Evolutionary conservation across 2,888 invertebrate species (phyloP), one percentile per base, ranked within the genome.

Genomic region (Mactromeris polynyma): DNA sequence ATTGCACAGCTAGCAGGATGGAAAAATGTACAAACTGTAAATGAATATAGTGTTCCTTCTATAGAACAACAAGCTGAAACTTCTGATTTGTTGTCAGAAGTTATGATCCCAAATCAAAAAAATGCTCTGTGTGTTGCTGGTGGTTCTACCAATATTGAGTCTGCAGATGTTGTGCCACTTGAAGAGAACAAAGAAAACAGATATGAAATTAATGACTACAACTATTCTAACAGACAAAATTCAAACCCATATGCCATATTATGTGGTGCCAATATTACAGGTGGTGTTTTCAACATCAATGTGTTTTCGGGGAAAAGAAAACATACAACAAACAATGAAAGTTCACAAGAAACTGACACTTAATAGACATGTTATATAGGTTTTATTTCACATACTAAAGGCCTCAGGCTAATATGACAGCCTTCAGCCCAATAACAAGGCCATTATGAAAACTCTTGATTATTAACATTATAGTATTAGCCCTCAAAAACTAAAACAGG

Each of bases 1-100:
- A 81, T 83, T 11, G 83, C 87, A 19, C 54, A 77, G 36, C n/a
- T 87, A 26, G 42, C 73, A 2, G 78, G 58, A 40, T 83, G 87
- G 87, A 83, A 82, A 78, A 82, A 40, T 64, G 38, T 83, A 17
- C 73, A 77, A 38, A 87, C 36, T 42, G 58, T 83, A 38, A 83
- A 58, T 69, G 73, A 69, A 33, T 84, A 84, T 33, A 31, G 31
- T 73, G 38, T 51, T n/a, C 84, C 51, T 42, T 78, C 84, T 33
- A n/a, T 84, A 3, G 38, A 84, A 1, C 38, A 73, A 17, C 54
- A 54, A 54, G 54, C 54, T 54, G 9, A 54, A 54, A 54, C 54
- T 19, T 54, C 19, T 54, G 54, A 54, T 54, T 19, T 54, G 9
- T 54, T 54, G 19, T 6, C 54, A 54, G 54, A 54, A 19, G 54